These are phyloP conservation scores for Bruchidius siliquastri DNA, from an alignment of 2,888 invertebrate species.

Conservation along the genomic window DNA sequence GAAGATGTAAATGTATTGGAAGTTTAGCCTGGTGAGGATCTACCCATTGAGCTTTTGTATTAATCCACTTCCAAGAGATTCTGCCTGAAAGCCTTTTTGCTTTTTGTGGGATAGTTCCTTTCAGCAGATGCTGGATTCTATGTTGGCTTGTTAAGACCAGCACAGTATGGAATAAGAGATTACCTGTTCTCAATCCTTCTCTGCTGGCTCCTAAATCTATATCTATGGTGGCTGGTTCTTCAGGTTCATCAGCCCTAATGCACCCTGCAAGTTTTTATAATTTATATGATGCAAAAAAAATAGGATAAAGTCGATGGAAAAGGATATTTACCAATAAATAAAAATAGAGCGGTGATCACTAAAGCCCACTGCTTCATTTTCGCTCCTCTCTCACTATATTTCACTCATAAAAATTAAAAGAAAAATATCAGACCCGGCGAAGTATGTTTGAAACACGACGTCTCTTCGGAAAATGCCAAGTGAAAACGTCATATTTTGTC, in stretches of 20 bases:
- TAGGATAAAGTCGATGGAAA: slow-evolving; percentile 1
- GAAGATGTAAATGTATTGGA: too few relatives aligned
- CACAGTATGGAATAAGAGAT: slow-evolving; percentile 11
- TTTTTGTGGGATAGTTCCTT: too few relatives aligned
- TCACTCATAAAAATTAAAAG: slow-evolving; percentile 12
- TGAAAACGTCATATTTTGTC: slow-evolving; percentile 10
- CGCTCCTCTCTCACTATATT: slow-evolving; percentile 12
- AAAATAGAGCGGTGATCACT: slow-evolving; percentile 32
- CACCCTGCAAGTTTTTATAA: slow-evolving; percentile 45
- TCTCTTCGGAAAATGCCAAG: slow-evolving; percentile 9
- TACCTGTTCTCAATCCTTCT: slow-evolving; percentile 87
- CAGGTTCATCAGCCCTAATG: slow-evolving; percentile 43
- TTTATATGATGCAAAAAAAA: slow-evolving; percentile 4
- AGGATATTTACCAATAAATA: slow-evolving; percentile 35
- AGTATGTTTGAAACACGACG: slow-evolving; percentile 13
- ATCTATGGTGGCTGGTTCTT: slow-evolving; percentile 60
- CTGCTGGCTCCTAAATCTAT: slow-evolving; percentile 78
- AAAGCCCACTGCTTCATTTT: slow-evolving; percentile 41
- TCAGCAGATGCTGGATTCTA: too few relatives aligned
- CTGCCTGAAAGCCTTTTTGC: too few relatives aligned
- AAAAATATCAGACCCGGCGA: slow-evolving; percentile 5
- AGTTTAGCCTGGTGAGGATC: too few relatives aligned
- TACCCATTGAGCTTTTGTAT: too few relatives aligned
- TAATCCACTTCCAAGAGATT: too few relatives aligned
- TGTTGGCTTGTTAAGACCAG: too few relatives aligned